These are phyloP conservation scores for Coregonus ussuriensis DNA, from an alignment of 2,797 vertebrate species.

Conservation along the genomic window DNA sequence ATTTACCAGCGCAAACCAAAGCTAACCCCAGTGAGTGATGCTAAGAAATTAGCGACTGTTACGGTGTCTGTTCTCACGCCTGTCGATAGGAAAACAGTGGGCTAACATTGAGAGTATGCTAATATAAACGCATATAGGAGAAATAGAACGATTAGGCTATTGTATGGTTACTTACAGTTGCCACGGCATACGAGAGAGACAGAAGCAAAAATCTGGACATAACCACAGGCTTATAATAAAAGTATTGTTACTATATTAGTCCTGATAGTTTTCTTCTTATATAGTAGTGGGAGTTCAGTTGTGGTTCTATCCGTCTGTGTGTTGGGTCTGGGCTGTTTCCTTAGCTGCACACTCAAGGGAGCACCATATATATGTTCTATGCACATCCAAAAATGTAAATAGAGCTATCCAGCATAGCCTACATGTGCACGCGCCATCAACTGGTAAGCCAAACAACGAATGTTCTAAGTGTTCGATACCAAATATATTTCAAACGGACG, in stretches of 20 bases:
- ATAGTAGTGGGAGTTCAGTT: conserved; percentile 45
- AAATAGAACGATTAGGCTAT: conserved; percentile 50
- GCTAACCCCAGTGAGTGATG: conserved; percentile 56
- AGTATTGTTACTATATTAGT: conserved; percentile 44
- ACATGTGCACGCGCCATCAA: conserved; percentile 42
- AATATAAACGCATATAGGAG: conserved; percentile 52
- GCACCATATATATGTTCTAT: conserved; percentile 66
- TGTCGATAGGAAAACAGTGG: conserved; percentile 55
- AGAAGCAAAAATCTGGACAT: conserved; percentile 33
- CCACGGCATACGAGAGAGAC: conserved; percentile 17
- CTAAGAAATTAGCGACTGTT: conserved; percentile 64
- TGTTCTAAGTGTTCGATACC: conserved; percentile 65
- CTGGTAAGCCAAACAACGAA: conserved; percentile 45
- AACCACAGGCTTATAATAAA: conserved; percentile 41
- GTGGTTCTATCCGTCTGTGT: conserved; percentile 73
- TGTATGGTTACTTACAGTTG: conserved; percentile 26
- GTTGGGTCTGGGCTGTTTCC: conserved; percentile 60
- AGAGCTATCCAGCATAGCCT: conserved; percentile 22
- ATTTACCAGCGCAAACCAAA: conserved; percentile 64
- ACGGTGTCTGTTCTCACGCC: conserved; percentile 68
- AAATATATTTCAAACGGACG: conserved; percentile 60
- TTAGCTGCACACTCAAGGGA: conserved; percentile 59
- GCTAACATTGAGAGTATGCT: conserved; percentile 41
- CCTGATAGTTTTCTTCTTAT: conserved; percentile 57
- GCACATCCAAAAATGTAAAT: conserved; percentile 59